Conservation (phyloP, 2,113 vertebrate genomes). For the Romanogobio albipinnatus region DNA sequence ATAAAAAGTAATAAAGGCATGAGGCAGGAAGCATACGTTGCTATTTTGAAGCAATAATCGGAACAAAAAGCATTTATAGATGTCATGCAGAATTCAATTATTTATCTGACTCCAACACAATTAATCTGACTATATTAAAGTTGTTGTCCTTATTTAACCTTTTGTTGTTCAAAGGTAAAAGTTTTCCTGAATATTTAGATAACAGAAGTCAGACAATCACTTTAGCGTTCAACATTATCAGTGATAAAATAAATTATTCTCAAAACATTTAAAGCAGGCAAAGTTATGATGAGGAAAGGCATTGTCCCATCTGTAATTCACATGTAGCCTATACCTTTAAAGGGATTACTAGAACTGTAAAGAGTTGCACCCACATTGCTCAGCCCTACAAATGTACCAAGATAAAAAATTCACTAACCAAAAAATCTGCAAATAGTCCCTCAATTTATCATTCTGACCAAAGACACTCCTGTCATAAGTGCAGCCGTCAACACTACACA, state of each 20-base stretch:
- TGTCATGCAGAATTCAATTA: not conserved
- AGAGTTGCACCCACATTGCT: not conserved
- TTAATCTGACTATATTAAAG: not conserved
- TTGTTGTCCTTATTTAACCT: not conserved
- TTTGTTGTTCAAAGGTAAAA: too few relatives aligned
- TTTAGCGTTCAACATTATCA: too few relatives aligned
- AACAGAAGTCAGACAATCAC: too few relatives aligned
- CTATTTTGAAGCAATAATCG: not conserved
- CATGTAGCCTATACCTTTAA: not conserved
- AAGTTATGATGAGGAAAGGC: too few relatives aligned
- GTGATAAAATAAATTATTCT: too few relatives aligned
- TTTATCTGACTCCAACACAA: not conserved
- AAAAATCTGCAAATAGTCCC: not conserved
- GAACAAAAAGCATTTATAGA: not conserved
- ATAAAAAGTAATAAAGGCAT: not conserved
- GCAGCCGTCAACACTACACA: conserved; percentile 20
- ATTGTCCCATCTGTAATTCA: not conserved
- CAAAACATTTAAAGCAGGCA: too few relatives aligned
- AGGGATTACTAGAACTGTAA: not conserved
- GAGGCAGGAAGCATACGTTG: not conserved
- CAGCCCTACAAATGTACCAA: not conserved
- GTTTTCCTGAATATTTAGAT: too few relatives aligned
- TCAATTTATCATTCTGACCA: not conserved
- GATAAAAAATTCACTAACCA: not conserved
- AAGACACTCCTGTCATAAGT: conserved; percentile 27